These are phyloP conservation scores for Apostichopus leukothele DNA, from an alignment of 53 echinoderm and acorn worm genomes.

Conservation along the genomic window DNA sequence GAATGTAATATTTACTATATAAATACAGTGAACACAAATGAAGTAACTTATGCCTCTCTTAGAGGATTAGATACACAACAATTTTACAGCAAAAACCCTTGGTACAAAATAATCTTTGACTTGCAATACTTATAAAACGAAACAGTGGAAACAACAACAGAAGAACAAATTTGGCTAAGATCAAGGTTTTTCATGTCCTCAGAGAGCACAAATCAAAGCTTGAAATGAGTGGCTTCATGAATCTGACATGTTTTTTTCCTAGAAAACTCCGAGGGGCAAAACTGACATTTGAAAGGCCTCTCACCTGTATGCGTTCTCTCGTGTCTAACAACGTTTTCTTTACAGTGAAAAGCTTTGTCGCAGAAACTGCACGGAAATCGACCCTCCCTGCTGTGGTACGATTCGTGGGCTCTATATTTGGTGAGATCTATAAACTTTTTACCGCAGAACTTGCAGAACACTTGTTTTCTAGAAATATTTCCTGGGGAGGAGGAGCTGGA, in stretches of 20 bases:
- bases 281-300: not conserved
- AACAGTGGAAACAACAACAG: no score
- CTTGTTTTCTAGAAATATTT: not conserved
- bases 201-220: not conserved
- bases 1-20: no score
- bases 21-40: no score
- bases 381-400: conserved; percentile 1
- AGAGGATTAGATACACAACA: no score
- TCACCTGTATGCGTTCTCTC: conserved; percentile 29
- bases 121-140: no score
- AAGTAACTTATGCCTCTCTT: no score
- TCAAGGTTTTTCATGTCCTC: no score
- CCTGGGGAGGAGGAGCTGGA: not conserved
- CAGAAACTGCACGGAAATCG: conserved; percentile 4
- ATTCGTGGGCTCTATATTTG: conserved; percentile 9
- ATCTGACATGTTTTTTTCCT: not conserved
- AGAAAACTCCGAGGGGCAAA: not conserved
- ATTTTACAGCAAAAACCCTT: no score
- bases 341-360: conserved; percentile 21
- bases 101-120: no score
- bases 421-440: conserved; percentile 2
- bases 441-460: conserved; percentile 20
- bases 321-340: conserved; percentile 7
- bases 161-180: no score
- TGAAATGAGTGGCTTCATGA: conserved; percentile 4